Evolutionary conservation across 2,797 vertebrate species (phyloP).

Genomic region (Crenuchus spilurus): DNA sequence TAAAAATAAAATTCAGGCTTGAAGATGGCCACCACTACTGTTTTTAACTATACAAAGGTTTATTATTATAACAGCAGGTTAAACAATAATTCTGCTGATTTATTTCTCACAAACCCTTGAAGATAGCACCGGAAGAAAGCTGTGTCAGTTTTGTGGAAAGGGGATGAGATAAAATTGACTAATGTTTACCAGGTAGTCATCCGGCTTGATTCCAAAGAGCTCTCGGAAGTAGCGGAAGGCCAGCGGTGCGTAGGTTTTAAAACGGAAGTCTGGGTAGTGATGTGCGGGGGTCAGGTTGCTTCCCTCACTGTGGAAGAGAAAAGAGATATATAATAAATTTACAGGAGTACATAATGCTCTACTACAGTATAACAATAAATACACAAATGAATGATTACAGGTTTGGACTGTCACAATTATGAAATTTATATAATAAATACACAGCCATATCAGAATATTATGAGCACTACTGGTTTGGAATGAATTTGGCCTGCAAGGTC

Average conservation of each 20-base stretch:
- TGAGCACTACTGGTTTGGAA: no score
- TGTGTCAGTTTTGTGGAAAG: background rate
- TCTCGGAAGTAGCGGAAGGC: constrained; percentile 99
- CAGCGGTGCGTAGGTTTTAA: constrained; percentile 96
- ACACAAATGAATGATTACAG: no score
- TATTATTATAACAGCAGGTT: no score
- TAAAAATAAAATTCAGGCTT: background rate
- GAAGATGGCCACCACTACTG: no score
- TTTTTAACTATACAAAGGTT: no score
- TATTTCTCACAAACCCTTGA: background rate
- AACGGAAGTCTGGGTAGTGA: constrained; percentile 97
- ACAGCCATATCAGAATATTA: no score
- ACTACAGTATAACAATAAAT: no score
- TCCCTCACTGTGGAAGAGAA: constrained; percentile 85
- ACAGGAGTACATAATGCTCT: background rate
- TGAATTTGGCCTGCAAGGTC: no score
- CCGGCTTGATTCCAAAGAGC: constrained; percentile 97
- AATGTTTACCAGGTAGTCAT: constrained; percentile 94
- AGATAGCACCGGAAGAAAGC: constrained; percentile 9
- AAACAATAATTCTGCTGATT: no score
- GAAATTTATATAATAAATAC: no score
- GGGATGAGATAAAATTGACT: background rate
- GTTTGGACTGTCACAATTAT: no score
- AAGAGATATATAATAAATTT: background rate
- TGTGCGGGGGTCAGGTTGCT: constrained; percentile 98